Base-by-base conservation (phyloP, 1,140 invertebrate genomes). In the Drosophila ambigua region DNA sequence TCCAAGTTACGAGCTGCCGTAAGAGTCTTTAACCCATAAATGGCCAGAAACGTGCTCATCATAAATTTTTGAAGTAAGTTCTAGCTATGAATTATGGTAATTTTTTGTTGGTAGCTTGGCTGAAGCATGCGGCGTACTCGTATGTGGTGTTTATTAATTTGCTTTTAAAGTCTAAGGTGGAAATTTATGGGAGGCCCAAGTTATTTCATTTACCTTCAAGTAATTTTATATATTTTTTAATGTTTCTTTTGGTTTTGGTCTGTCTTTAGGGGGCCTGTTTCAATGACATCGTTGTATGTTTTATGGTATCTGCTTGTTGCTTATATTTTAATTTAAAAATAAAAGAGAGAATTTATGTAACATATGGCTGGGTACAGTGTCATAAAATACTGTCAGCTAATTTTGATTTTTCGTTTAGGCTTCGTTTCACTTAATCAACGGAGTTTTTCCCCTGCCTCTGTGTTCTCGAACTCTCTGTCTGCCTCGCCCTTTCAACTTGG, bases 21-120 rank as follows among this genome's bases (percentile, higher is more conserved):
- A 67, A 55, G 13, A 55, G 69, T 60, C 51, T 61, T 76, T 72
- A 76, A 46, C 23, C 61, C 72, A 72, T 76, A 76, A 72, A 72
- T 51, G 55, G 61, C 46, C 43, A n/a, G 51, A 60, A 76, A 76
- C 73, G 69, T 76, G 73, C 68, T 26, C 57, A 52, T 66, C 66
- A 72, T 71, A 72, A 64, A 31, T 48, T 59, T 69, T 69, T 49
- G 49, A 50, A 50, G 48, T 50, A 45, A 50, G 55, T 48, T 59
- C 57, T 57, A 46, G 24, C 23, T 31, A 16, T 24, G 45, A 41
- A 31, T 45, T 50, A 28, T 16, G 5, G 43, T 26, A 53, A 48
- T 49, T 13, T 39, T 39, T 39, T 39, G 35, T 39, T 39, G 35
- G 35, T 13, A 13, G 35, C 11, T 11, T 20, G 20, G 20, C 20